phyloP scores from a whole-genome alignment of 2,113 vertebrate species.

The Tachuris rubrigastra region DNA sequence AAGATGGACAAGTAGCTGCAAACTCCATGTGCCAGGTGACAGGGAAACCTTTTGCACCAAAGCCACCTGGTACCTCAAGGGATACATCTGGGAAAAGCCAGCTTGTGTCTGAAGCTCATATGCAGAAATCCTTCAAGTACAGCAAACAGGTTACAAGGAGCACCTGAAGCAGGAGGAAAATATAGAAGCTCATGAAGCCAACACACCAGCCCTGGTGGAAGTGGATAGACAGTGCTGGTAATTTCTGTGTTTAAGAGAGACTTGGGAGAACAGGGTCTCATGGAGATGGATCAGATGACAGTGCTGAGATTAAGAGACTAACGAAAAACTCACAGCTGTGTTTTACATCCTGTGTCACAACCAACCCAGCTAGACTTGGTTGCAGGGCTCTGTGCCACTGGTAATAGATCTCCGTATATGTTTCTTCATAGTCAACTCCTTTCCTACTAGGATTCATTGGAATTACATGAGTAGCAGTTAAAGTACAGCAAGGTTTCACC shows the following conservation, averaged over 20 bases:
- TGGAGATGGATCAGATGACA: background rate
- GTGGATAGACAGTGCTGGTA: background rate
- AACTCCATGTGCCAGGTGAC: background rate
- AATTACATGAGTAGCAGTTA: background rate
- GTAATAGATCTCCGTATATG: background rate
- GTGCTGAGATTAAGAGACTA: background rate
- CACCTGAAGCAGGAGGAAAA: background rate
- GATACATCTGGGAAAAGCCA: background rate
- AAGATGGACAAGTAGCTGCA: background rate
- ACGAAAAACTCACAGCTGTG: background rate
- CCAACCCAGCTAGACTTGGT: rapidly evolving
- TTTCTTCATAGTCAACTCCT: background rate
- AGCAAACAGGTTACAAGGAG: background rate
- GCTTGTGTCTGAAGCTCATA: background rate
- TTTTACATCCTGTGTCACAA: background rate
- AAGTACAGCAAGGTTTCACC: background rate
- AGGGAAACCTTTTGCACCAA: background rate
- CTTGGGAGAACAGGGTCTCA: background rate
- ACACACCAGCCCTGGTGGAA: background rate
- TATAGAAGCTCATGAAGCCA: background rate
- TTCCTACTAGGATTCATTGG: background rate
- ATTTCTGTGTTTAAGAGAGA: background rate
- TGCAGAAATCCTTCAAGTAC: background rate
- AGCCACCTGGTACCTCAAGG: background rate
- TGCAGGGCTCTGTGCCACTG: background rate